Conservation (phyloP, 2,113 vertebrate species). For the Ptychochromis oligacanthus region DNA sequence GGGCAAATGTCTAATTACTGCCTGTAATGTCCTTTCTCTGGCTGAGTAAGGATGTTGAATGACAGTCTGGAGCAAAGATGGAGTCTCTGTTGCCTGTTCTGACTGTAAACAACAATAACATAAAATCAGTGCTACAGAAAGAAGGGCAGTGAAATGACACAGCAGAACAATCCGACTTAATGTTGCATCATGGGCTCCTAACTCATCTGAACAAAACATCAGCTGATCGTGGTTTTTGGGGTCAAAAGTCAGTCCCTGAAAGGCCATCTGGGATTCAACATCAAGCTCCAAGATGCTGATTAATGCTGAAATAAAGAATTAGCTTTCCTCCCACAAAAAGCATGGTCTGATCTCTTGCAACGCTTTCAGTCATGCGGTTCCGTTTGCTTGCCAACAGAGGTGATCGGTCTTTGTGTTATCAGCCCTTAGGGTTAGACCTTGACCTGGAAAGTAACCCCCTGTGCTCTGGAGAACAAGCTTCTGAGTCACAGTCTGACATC, state of each 20-base stretch:
- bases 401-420: background rate
- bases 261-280: background rate
- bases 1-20: slow-evolving; percentile 1
- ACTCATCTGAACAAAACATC: background rate
- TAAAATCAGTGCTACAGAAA: background rate
- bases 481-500: background rate
- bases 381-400: background rate
- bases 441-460: background rate
- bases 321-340: background rate
- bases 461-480: background rate
- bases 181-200: background rate
- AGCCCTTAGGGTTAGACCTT: background rate
- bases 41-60: slow-evolving; percentile 6
- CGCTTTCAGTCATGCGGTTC: background rate
- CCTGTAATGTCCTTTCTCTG: background rate
- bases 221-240: background rate
- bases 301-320: background rate
- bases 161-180: background rate
- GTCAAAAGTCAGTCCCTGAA: background rate
- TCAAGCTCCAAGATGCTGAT: background rate
- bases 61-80: background rate
- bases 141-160: background rate
- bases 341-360: background rate
- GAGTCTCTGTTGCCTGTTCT: background rate
- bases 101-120: background rate